Evolutionary conservation across 2,888 invertebrate species (phyloP), one percentile per base, ranked within the genome.

Genomic region (Argyra leucocephala): DNA sequence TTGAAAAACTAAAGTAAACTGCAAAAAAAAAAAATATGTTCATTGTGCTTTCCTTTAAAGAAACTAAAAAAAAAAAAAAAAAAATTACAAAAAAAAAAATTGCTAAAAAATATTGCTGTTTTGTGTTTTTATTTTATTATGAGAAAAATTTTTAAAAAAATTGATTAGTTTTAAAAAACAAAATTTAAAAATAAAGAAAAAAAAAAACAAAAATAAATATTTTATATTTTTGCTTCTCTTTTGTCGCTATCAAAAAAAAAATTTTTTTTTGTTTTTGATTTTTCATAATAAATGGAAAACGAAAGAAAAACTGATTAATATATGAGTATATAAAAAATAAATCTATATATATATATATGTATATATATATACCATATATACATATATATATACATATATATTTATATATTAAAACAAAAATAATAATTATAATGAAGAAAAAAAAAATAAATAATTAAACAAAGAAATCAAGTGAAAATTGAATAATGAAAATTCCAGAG

Each of bases 81-180:
- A 48, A 15, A 18, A 37, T 15, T 5, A 4, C 7, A 31, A 48
- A 48, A 48, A 48, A 48, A 48, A 48, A 48, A 18, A 48, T 3
- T 2, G 18, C 18, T 18, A 48, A 48, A 48, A 9, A 48, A 48
- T 48, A 48, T 48, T 48, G 48, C 48, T 48, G 48, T 48, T 48
- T 48, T 48, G 48, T 48, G 48, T 48, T 48, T n/a, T 48, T 48
- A 48, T 48, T 48, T 48, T 48, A 48, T 48, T 48, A 48, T 48
- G 9, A 48, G 18, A 48, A 48, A 48, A 48, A 48, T 18, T 18
- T 18, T 3, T 2, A n/a, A 48, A 48, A 48, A 48, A 48, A 48
- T 48, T 15, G n/a, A 18, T n/a, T 5, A 48, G 18, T 48, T 18
- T 48, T 48, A 48, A 3, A 15, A 15, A 37, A 37, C 3, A 37